Base-by-base conservation (phyloP, 2,797 vertebrate genomes). In the Lacerta bilineata region DNA sequence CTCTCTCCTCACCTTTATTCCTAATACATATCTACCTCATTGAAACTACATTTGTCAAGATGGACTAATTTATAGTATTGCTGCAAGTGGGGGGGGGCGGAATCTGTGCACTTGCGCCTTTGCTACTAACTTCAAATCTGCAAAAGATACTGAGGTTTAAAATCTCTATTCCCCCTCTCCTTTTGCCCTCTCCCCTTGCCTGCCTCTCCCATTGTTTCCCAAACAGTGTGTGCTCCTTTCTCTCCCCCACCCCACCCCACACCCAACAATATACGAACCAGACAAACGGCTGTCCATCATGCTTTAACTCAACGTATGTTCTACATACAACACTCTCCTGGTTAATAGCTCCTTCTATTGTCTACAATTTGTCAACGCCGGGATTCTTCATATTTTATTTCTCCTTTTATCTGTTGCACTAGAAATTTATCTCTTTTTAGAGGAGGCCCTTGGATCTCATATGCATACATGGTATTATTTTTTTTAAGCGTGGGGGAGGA, bases 1-100 rank as follows among this genome's bases (percentile, higher is more conserved):
- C 94, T 97, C 96, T 98, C 98, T 97, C 97, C 97, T 98, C 95
- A 97, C 95, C 95, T 95, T 95, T 93, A 96, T 95, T 95, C 92
- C 89, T 92, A 93, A 93, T 94, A 83, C 88, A 85, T 94, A 97
- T 97, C 95, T 97, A 93, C 86, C 96, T 97, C 96, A 92, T 95
- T 95, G 94, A 95, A 97, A 92, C 92, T 88, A 85, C 90, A 72
- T 96, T 96, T 96, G 95, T 93, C 93, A 93, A 95, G 95, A 92
- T 80, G 86, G 80, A 61, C 83, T 97, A 95, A 96, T 95, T 96
- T 93, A 94, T 91, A 92, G 81, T 85, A 75, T 43, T 43, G 85
- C 46, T n/a, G 71, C 2, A n/a, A 8, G 46, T 15, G 61, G 18
- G 33, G 68, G 88, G 59, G 43, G 93, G 94, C 43, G 71, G 94